phyloP scores from a whole-genome alignment of 2,888 invertebrate genomes.

The Andrena trimmerana region DNA sequence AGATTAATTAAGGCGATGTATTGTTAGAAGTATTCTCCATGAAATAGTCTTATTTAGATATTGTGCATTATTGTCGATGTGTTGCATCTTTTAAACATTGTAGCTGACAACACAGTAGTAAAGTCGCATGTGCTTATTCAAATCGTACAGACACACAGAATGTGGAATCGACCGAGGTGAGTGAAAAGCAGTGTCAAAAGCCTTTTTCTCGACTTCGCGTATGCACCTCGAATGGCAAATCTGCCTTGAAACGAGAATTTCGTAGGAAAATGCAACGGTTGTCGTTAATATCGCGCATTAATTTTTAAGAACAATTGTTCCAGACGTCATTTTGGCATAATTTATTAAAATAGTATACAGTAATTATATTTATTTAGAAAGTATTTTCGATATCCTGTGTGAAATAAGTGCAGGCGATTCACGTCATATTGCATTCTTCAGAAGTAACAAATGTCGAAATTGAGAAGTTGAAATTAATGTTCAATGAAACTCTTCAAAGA shows the following conservation, averaged over 20 bases:
- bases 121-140: slow-evolving; percentile 29
- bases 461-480: too few relatives aligned
- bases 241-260: slow-evolving; percentile 2
- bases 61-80: neutral
- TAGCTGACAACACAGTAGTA: slow-evolving; percentile 4
- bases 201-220: slow-evolving; percentile 7
- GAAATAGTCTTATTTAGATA: neutral
- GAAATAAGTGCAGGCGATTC: too few relatives aligned
- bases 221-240: slow-evolving; percentile 51
- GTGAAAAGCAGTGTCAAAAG: slow-evolving; percentile 70
- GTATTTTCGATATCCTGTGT: too few relatives aligned
- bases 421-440: too few relatives aligned
- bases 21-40: neutral
- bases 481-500: too few relatives aligned
- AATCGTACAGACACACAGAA: slow-evolving; percentile 44
- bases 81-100: neutral
- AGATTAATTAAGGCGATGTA: neutral
- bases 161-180: slow-evolving; percentile 58
- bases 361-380: too few relatives aligned
- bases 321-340: too few relatives aligned
- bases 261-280: neutral
- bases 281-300: too few relatives aligned
- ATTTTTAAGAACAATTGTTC: too few relatives aligned
- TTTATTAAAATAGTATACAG: too few relatives aligned
- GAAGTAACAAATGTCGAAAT: too few relatives aligned